Base-by-base conservation (phyloP, 2,888 invertebrate species). In the Cloeon dipterum region DNA sequence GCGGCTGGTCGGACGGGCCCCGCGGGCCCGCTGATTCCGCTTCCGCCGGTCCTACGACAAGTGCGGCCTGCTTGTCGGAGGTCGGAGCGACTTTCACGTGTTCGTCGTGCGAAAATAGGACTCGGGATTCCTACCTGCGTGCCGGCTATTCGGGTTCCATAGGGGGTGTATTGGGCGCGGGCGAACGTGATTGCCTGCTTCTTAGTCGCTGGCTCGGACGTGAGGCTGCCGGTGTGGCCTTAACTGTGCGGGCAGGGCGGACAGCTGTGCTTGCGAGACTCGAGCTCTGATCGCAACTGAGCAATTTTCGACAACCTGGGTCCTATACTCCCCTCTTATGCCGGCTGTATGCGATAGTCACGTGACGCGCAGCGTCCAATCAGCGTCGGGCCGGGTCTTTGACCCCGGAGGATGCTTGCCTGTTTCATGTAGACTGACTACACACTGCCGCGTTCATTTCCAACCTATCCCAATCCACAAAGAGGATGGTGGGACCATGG, bases 281-380 rank as follows among this genome's bases (percentile, higher is more conserved):
- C 14, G 29, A 29, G 7, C 29, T 29, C 7, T 29, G 29, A 29
- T 29, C 29, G 29, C 29, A n/a, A 29, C 29, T 29, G 29, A 29
- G n/a, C 29, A 29, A 29, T 29, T 29, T 29, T 29, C 29, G 29
- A 29, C 29, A 29, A 16, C 29, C 29, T 29, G 29, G 29, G 29
- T 29, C 29, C 29, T 29, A 14, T 29, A n/a, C 16, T 29, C 29
- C 29, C 29, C 29, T 29, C 29, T 29, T 29, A 29, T 16, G 29
- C 29, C 16, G 16, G 13, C 16, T n/a, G n/a, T n/a, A 16, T 5
- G 29, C n/a, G 29, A 5, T 5, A n/a, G 29, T 29, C 29, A 29
- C 29, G 29, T 29, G 29, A 29, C 29, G 7, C 7, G n/a, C 8
- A n/a, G 16, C 7, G 7, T 29, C 29, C 29, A 29, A 29, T 29